A percentile compares a stretch with the other conserved stretches of the same genome.
phyloP scores from a whole-genome alignment of 2,888 invertebrate genomes.

The Eupithecia exiguata region DNA sequence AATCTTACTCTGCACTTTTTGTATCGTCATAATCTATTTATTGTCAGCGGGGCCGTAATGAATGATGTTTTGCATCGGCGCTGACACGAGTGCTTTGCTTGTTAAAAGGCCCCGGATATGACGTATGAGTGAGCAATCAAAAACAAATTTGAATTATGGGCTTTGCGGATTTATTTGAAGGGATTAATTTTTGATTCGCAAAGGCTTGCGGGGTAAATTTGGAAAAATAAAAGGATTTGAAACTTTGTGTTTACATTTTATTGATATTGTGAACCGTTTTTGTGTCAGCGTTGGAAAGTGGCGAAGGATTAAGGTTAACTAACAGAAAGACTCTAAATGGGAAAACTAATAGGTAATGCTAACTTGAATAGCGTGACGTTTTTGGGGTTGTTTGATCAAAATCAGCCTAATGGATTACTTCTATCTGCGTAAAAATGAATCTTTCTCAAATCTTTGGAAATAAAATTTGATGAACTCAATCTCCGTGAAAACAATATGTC shows the following conservation, averaged over 20 bases:
- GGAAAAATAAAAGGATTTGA: conserved; percentile 1
- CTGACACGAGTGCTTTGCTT: conserved; percentile 68
- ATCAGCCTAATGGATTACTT: background rate
- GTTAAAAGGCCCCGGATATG: conserved; percentile 65
- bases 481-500: conserved; percentile 37
- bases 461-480: conserved; percentile 39
- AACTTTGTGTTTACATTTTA: background rate
- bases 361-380: background rate
- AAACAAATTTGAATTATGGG: conserved; percentile 62
- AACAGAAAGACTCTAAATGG: background rate
- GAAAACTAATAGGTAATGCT: background rate
- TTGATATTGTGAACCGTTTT: background rate
- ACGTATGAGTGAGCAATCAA: conserved; percentile 68
- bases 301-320: background rate
- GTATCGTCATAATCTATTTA: conserved; percentile 79
- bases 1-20: conserved; percentile 71
- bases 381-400: background rate
- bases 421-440: background rate
- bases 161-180: conserved; percentile 49
- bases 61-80: conserved; percentile 77
- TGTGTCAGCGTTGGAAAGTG: background rate
- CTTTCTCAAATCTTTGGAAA: conserved; percentile 1
- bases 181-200: conserved; percentile 43
- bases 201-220: background rate
- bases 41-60: conserved; percentile 74